Evolutionary conservation across 1,140 invertebrate species (phyloP), one percentile per base, ranked within the genome.

Genomic region (Caenorhabditis remanei): DNA sequence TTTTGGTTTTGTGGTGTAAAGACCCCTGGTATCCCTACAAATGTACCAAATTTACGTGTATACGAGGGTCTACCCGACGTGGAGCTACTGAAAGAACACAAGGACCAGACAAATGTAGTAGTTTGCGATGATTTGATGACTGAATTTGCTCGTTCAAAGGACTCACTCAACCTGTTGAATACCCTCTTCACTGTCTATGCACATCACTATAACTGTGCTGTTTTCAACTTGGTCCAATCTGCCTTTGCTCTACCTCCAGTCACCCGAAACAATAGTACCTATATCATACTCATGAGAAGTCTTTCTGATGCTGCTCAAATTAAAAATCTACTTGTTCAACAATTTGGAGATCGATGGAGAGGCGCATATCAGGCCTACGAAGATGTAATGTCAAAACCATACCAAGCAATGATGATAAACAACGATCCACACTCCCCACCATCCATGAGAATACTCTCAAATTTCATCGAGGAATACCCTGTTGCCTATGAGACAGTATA

Each of bases 201-300:
- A 0, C 61, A 63, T 40, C 61, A 63, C 32, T 8, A 32, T 5
- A 63, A 63, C 32, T 63, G 61, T 63, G 61, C 61, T 0, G 32
- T 63, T 40, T 63, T 63, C 61, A 63, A 63, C 32, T 63, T 63
- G 61, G 61, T 63, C 9, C 61, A 63, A 40, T 63, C 61, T 58
- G 56, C 56, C 6, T 58, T 58, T 58, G n/a, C 56, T n/a, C 56
- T 58, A 7, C 56, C 56, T 2, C 61, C 61, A 32, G 32, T 40
- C 6, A 63, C 61, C 21, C 61, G 61, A 63, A 63, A 40, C 61
- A 63, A 63, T 40, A 63, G 61, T 63, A 63, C 61, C 13, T 58
- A 58, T 58, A 16, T 58, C 13, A n/a, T 58, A 16, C 19, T 58
- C 13, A 58, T 58, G 55, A 21, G 61, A 40, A 63, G 32, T 40